These are phyloP conservation scores for Oppia nitens DNA, from an alignment of 1,140 invertebrate genomes.

Conservation along the genomic window DNA sequence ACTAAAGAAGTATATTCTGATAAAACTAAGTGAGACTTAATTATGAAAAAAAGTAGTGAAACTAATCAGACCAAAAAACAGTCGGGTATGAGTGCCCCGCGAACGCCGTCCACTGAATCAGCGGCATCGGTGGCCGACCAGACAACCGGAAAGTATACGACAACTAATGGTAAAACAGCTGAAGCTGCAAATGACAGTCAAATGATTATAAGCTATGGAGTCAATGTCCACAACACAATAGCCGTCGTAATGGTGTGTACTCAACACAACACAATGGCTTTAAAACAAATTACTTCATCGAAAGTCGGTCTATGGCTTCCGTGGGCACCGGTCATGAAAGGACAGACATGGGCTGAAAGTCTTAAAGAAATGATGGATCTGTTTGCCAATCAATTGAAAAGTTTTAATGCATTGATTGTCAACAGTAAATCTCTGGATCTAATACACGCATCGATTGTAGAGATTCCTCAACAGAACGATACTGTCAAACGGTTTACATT, in stretches of 20 bases:
- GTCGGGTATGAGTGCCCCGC: no score
- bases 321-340: neutral
- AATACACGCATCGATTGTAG: neutral
- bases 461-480: neutral
- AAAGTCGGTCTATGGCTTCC: slow-evolving; percentile 10
- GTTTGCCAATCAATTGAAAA: neutral
- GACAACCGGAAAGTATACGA: neutral
- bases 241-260: slow-evolving; percentile 1
- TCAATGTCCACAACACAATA: neutral
- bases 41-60: no score
- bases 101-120: neutral
- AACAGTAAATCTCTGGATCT: neutral
- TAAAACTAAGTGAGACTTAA: no score
- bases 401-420: neutral
- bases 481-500: slow-evolving; percentile 1
- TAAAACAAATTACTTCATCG: neutral
- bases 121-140: neutral
- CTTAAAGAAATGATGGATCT: neutral
- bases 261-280: slow-evolving; percentile 3
- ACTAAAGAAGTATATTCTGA: no score
- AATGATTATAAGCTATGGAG: neutral
- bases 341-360: neutral
- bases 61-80: no score
- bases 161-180: neutral
- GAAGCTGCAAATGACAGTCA: neutral